Evolutionary conservation across 2,113 vertebrate species (phyloP).

Genomic region (Patagioenas fasciata): DNA sequence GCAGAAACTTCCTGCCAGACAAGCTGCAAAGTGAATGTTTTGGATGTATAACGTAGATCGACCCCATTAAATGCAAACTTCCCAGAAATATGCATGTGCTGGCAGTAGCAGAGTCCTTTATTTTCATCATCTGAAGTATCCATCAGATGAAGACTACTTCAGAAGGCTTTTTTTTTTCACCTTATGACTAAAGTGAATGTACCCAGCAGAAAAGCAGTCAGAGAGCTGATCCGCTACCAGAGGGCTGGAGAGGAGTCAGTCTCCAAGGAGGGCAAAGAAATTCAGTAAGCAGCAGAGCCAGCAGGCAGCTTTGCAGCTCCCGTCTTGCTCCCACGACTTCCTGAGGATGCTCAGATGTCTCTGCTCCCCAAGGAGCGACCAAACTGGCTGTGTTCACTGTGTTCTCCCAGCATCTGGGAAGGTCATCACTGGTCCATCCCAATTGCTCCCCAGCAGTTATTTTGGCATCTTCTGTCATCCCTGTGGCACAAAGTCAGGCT

Average conservation of each 20-base stretch:
- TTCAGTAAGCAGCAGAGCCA: background rate
- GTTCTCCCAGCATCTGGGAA: background rate
- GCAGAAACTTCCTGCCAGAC: background rate
- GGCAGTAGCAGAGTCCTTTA: background rate
- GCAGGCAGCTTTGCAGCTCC: background rate
- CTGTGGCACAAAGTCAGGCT: rapidly evolving
- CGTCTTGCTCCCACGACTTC: background rate
- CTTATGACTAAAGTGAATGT: background rate
- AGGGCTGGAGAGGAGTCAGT: background rate
- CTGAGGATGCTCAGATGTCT: background rate
- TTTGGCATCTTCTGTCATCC: background rate
- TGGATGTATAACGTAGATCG: background rate
- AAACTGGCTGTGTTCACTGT: background rate
- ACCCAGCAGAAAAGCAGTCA: background rate
- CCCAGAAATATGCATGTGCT: background rate
- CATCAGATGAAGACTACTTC: background rate
- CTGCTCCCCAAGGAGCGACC: background rate
- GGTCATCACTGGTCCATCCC: background rate
- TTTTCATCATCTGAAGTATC: background rate
- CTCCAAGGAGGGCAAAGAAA: background rate
- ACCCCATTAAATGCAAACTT: background rate
- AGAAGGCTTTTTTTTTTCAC: background rate
- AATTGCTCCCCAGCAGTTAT: background rate
- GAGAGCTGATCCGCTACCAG: background rate
- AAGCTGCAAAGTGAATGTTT: background rate